Conservation (phyloP, 2,888 invertebrate genomes). For the Yponomeuta evonymella region DNA sequence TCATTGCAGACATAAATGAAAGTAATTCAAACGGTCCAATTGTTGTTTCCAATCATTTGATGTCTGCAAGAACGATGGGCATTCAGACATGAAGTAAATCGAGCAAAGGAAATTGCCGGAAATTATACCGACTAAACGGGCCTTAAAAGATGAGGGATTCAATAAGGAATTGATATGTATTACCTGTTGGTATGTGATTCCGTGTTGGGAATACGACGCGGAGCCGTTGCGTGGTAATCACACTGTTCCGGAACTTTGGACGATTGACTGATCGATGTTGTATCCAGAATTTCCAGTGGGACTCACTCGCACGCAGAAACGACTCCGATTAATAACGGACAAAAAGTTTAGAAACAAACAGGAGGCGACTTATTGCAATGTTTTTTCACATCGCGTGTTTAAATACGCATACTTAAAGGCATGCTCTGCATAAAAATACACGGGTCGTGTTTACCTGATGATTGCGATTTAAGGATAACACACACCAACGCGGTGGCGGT, state of each 20-base stretch:
- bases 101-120: neutral
- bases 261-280: constrained; percentile 9
- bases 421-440: neutral
- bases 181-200: constrained; percentile 20
- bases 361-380: neutral
- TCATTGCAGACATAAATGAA: too few species aligned
- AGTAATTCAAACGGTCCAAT: too few species aligned
- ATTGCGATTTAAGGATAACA: neutral
- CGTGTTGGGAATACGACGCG: constrained; percentile 1
- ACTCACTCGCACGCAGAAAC: neutral
- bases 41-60: too few species aligned
- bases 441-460: neutral
- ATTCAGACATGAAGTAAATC: neutral
- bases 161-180: constrained; percentile 59
- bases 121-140: neutral
- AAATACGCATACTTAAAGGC: neutral
- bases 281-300: neutral
- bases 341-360: neutral
- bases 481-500: too few species aligned
- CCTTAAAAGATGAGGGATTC: constrained; percentile 34
- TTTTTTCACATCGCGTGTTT: neutral
- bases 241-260: constrained; percentile 6
- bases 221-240: neutral
- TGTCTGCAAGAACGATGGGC: too few species aligned
- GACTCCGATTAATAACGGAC: too few species aligned